Percentiles rank a stretch among this genome's conserved stretches.
These are phyloP conservation scores for Geotria australis DNA, from an alignment of 2,797 vertebrate species.

Conservation along the genomic window DNA sequence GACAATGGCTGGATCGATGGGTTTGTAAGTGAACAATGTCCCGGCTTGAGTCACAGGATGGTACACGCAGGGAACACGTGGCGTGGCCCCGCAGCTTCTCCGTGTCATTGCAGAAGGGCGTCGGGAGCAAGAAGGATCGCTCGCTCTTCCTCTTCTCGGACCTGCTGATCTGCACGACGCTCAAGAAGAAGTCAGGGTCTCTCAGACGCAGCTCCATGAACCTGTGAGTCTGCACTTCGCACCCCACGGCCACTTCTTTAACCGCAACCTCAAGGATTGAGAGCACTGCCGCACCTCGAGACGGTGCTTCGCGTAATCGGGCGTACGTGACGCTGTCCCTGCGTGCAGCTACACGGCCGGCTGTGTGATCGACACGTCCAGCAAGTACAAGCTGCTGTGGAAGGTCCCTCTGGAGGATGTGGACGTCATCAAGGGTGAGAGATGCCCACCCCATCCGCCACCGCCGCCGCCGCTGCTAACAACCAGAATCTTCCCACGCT, in stretches of 20 bases:
- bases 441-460: too few species aligned
- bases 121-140: conserved; percentile 81
- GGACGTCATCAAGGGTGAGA: conserved; percentile 65
- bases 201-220: conserved; percentile 89
- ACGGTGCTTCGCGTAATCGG: neutral
- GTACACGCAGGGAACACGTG: too few species aligned
- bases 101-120: conserved; percentile 29
- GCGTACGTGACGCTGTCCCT: neutral
- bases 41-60: too few species aligned
- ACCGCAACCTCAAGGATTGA: too few species aligned
- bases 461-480: too few species aligned
- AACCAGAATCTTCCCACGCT: too few species aligned
- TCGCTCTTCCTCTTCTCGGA: conserved; percentile 93
- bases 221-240: conserved; percentile 19
- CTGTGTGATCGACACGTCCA: conserved; percentile 71
- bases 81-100: too few species aligned
- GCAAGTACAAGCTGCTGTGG: conserved; percentile 97
- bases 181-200: conserved; percentile 85
- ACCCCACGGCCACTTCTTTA: too few species aligned
- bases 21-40: too few species aligned
- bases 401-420: conserved; percentile 66
- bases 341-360: conserved; percentile 46
- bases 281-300: too few species aligned
- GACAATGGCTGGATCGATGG: too few species aligned
- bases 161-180: conserved; percentile 70